Conservation (phyloP, 2,113 vertebrate species). For the Sylvia atricapilla region DNA sequence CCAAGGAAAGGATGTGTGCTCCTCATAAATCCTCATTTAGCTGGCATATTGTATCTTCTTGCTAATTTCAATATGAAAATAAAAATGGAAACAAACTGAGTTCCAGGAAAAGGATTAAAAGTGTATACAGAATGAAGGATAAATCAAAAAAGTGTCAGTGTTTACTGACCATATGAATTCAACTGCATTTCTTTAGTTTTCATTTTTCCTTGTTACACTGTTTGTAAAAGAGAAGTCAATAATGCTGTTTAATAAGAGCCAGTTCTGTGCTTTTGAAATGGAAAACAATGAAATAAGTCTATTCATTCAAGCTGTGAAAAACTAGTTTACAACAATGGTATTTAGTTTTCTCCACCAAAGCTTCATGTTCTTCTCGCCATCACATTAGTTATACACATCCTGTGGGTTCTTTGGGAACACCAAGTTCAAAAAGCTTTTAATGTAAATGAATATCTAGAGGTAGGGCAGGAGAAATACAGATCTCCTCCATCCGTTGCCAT, state of each 20-base stretch:
- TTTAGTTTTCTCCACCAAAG: background rate
- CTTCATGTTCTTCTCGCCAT: background rate
- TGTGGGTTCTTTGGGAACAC: background rate
- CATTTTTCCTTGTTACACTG: background rate
- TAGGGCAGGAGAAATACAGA: background rate
- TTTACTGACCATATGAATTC: background rate
- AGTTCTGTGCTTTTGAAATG: conserved; percentile 7
- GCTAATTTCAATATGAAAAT: background rate
- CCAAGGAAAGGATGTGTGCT: background rate
- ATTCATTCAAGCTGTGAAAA: background rate
- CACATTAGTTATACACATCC: background rate
- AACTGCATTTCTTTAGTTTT: background rate
- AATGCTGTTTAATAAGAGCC: background rate
- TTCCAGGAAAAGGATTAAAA: background rate
- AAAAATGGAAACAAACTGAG: background rate
- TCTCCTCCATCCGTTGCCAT: background rate
- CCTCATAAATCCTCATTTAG: background rate
- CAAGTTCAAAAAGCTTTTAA: background rate
- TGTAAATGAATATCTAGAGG: background rate
- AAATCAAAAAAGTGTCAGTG: background rate
- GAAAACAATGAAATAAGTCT: background rate
- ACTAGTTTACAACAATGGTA: background rate
- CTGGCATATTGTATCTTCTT: background rate
- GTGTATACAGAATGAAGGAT: background rate
- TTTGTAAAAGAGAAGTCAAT: background rate